phyloP scores from a whole-genome alignment of 2,113 vertebrate genomes.

The Elephas maximus region DNA sequence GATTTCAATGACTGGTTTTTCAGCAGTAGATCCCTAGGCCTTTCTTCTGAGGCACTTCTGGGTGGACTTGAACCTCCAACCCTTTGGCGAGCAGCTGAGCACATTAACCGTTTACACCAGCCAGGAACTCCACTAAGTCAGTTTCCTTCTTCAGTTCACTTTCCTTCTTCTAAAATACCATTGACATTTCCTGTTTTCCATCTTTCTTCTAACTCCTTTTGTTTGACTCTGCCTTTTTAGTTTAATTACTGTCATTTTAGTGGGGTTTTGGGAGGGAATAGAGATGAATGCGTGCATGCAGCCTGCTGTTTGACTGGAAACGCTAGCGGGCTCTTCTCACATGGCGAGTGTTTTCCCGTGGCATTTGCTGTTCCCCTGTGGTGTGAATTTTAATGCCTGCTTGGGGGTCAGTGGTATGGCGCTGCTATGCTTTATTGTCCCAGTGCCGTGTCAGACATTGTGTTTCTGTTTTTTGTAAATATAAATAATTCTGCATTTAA shows the following conservation, averaged over 20 bases:
- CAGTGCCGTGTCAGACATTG: neutral
- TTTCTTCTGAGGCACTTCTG: neutral
- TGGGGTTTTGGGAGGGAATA: neutral
- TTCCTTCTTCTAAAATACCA: too few relatives aligned
- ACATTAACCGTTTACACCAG: neutral
- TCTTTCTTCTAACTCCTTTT: neutral
- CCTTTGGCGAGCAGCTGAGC: neutral
- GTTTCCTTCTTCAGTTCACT: neutral
- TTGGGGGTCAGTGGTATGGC: accelerated
- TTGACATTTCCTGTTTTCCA: neutral
- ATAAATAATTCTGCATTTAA: neutral
- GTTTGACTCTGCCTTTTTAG: neutral
- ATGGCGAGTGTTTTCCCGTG: neutral
- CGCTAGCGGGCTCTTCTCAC: neutral
- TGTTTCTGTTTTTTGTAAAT: neutral
- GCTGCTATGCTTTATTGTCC: neutral
- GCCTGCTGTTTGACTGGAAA: neutral
- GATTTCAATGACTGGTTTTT: neutral
- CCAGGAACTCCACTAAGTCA: neutral
- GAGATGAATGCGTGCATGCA: neutral
- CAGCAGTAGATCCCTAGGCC: neutral
- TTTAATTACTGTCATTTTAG: neutral
- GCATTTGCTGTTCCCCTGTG: neutral
- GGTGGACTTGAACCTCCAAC: neutral
- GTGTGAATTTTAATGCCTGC: neutral